Base-by-base conservation (phyloP, 2,797 vertebrate species). In the Myripristis murdjan region DNA sequence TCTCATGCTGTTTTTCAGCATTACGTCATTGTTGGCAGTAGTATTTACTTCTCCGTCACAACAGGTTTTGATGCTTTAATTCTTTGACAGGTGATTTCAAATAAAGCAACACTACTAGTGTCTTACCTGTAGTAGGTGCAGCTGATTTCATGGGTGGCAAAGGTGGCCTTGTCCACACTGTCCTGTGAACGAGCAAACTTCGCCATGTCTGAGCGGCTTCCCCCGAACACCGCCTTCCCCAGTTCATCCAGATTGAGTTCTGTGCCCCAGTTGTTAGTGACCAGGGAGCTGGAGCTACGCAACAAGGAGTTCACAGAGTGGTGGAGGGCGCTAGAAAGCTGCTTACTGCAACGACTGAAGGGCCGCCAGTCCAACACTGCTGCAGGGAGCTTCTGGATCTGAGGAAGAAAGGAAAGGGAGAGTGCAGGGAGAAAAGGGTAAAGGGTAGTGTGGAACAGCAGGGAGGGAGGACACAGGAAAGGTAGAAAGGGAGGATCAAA, bases 291-390 rank as follows among this genome's bases (percentile, higher is more conserved):
- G 68, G 94, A 94, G 78, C 93, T 94, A 31, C 90, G 93, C 70
- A 95, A 77, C 28, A 95, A 87, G 11, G 94, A 95, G 57, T 94
- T 90, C 52, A 94, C 90, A 0, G 95, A 95, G 83, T 95, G 93
- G 70, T 95, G 91, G 44, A 95, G 92, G 49, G 92, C 91, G 23
- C 94, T 95, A 3, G 93, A 93, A 0, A 95, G 86, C 82, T 95
- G 92, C 83, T 95, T 95, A 69, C 87, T 93, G 78, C 94, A 95
- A 70, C 87, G 92, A 66, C 92, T 94, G 54, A 93, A 85, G 10
- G 91, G 83, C 28, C 95, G 90, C 95, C 95, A 95, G 89, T 95
- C 95, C 0, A 95, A 75, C 53, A 94, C 90, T 6, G 89, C 81
- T 3, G 89, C 77, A 6, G 94, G 94, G 1, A 95, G 87, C 82